phyloP scores from a whole-genome alignment of 2,888 invertebrate genomes.

The Teinopalpus imperialis region DNA sequence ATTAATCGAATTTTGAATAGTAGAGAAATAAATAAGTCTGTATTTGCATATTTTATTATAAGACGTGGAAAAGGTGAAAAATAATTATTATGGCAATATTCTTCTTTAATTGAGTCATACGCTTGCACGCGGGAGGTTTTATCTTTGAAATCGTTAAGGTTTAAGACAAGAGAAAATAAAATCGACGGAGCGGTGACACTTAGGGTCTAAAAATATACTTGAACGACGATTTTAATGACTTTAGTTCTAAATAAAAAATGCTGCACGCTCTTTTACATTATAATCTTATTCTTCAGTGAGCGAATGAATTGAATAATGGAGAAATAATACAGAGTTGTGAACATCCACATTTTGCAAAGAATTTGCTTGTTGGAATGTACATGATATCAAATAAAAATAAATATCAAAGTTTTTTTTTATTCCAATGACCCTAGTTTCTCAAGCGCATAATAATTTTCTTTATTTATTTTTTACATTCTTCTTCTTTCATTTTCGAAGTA shows the following conservation, averaged over 20 bases:
- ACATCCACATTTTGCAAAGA: too few species aligned
- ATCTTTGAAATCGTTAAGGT: conserved; percentile 17
- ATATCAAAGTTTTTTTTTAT: too few species aligned
- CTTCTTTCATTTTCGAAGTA: too few species aligned
- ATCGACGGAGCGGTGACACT: conserved; percentile 8
- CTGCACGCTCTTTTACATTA: conserved; percentile 17
- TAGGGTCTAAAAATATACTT: conserved; percentile 19
- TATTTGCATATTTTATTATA: not conserved
- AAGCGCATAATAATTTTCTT: too few species aligned
- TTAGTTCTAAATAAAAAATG: conserved; percentile 15
- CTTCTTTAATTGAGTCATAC: conserved; percentile 7
- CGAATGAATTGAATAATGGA: conserved; percentile 35
- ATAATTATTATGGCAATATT: conserved; percentile 4
- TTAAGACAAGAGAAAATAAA: conserved; percentile 18
- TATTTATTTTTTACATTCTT: too few species aligned
- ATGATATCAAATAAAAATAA: too few species aligned
- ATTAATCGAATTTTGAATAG: too few species aligned
- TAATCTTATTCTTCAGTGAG: conserved; percentile 19
- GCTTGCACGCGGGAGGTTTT: conserved; percentile 3
- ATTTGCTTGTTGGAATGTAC: too few species aligned
- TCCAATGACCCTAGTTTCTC: too few species aligned
- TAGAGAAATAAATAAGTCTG: too few species aligned
- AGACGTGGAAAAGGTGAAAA: not conserved
- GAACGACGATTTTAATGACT: conserved; percentile 19
- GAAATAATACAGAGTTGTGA: conserved; percentile 49